Evolutionary conservation across 1,140 invertebrate species (phyloP).

Genomic region (Zaprionus inermis): DNA sequence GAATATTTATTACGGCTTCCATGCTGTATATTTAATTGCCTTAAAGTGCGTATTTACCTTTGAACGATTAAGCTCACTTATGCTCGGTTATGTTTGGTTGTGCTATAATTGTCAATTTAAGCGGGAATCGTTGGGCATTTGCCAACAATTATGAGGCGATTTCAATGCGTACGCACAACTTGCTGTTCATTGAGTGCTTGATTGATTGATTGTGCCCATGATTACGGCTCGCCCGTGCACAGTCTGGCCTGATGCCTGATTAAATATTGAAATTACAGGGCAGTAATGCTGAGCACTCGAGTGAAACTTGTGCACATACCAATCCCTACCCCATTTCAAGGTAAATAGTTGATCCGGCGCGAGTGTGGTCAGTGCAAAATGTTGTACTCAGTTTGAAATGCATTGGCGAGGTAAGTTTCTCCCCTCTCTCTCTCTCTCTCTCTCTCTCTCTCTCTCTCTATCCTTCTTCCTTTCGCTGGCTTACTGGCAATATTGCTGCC

Average conservation of each 20-base stretch:
- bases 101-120: conserved; percentile 13
- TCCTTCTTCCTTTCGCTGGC: too few species aligned
- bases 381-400: conserved; percentile 21
- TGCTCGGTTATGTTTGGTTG: too few species aligned
- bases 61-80: background rate
- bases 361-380: conserved; percentile 16
- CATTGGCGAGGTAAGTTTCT: conserved; percentile 6
- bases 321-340: background rate
- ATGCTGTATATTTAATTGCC: background rate
- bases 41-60: background rate
- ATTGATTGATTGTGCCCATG: conserved; percentile 25
- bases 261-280: conserved; percentile 21
- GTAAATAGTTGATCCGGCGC: conserved; percentile 6
- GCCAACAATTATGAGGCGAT: background rate
- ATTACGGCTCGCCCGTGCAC: background rate
- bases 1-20: background rate
- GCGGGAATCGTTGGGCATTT: conserved; percentile 12
- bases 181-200: conserved; percentile 16
- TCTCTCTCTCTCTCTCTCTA: background rate
- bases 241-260: conserved; percentile 6
- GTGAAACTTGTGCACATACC: conserved; percentile 6
- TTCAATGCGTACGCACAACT: conserved; percentile 14
- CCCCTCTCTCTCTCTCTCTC: background rate
- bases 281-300: background rate
- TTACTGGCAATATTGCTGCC: conserved; percentile 6